Evolutionary conservation across 2,113 vertebrate genomes (phyloP).

Genomic region (Saiga tatarica): DNA sequence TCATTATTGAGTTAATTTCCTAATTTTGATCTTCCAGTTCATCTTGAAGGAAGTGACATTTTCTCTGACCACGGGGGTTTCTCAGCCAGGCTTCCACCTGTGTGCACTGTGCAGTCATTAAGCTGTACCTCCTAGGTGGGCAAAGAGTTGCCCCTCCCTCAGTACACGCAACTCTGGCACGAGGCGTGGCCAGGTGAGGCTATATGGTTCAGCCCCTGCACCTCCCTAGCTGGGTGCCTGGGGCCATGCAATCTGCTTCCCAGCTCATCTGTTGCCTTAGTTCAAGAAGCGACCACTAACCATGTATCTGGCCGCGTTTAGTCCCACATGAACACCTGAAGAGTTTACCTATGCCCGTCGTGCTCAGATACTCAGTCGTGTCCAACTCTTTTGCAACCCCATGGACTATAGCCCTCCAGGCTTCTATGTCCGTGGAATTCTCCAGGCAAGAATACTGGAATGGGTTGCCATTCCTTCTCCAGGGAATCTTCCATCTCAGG

Average conservation of each 20-base stretch:
- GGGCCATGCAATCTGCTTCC: not conserved
- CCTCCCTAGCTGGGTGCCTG: not conserved
- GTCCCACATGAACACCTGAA: not conserved
- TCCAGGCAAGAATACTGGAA: not conserved
- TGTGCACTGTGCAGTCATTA: not conserved
- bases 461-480: not conserved
- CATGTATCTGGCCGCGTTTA: too few species aligned
- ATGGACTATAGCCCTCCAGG: not conserved
- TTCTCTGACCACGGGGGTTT: not conserved
- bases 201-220: not conserved
- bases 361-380: not conserved
- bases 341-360: not conserved
- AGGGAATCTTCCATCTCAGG: not conserved
- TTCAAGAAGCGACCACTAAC: not conserved
- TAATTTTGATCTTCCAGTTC: not conserved
- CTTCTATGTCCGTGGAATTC: not conserved
- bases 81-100: not conserved
- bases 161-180: rapidly evolving
- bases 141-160: not conserved
- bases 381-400: not conserved
- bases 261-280: not conserved
- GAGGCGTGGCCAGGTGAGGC: rapidly evolving
- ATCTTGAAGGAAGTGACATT: not conserved
- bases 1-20: not conserved
- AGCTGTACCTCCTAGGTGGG: not conserved